Evolutionary conservation across 2,888 invertebrate species (phyloP).

Genomic region (Marronus borbonicus): DNA sequence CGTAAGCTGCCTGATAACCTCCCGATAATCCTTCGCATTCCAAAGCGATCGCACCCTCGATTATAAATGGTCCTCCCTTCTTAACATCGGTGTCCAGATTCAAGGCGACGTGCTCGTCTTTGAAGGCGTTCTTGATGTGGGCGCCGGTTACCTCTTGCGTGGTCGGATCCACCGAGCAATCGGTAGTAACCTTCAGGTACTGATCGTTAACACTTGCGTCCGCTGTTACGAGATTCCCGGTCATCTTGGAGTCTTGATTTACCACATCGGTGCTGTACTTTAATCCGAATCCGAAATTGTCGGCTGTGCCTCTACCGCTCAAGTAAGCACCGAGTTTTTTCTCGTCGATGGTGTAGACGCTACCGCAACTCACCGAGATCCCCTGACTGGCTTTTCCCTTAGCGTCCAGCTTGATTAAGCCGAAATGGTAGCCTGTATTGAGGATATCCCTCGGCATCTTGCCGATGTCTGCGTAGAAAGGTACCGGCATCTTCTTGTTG

Average conservation of each 20-base stretch:
- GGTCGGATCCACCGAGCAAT: neutral
- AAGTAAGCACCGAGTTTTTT: neutral
- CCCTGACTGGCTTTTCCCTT: neutral
- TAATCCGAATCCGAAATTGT: neutral
- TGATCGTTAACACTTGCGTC: slow-evolving; percentile 9
- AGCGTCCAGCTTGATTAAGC: slow-evolving; percentile 12
- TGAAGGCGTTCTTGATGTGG: slow-evolving; percentile 22
- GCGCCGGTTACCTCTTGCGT: neutral
- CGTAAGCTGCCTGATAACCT: slow-evolving; percentile 4
- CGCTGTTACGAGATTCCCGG: neutral
- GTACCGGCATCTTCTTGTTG: neutral
- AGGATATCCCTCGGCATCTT: slow-evolving; percentile 9
- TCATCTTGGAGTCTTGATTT: neutral
- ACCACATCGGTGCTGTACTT: neutral
- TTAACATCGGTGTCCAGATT: slow-evolving; percentile 14
- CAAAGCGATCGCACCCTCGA: neutral
- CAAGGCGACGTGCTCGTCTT: slow-evolving; percentile 6
- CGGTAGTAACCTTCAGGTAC: slow-evolving; percentile 2
- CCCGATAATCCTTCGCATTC: neutral
- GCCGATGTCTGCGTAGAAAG: slow-evolving; percentile 19
- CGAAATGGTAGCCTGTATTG: slow-evolving; percentile 1
- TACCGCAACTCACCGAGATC: neutral
- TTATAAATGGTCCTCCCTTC: slow-evolving; percentile 1
- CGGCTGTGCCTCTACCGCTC: slow-evolving; percentile 6
- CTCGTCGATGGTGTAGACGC: neutral